These are phyloP conservation scores for Chionoecetes opilio DNA, from an alignment of 1,140 invertebrate species.

Conservation along the genomic window DNA sequence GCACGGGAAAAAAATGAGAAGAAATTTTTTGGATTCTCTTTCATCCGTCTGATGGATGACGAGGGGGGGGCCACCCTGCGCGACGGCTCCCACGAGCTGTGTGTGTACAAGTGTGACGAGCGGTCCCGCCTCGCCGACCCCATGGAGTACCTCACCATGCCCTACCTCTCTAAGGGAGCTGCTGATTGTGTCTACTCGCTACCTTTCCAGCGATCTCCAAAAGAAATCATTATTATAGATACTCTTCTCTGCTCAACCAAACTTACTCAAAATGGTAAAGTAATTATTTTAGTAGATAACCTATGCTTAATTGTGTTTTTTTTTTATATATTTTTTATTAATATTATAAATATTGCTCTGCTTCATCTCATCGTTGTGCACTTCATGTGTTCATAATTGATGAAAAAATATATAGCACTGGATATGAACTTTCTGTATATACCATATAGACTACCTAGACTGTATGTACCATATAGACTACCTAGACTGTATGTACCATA, in stretches of 20 bases:
- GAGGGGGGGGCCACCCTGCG: slow-evolving; percentile 91
- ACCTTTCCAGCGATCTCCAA: slow-evolving; percentile 91
- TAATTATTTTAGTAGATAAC: slow-evolving; percentile 40
- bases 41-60: slow-evolving; percentile 94
- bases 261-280: slow-evolving; percentile 94
- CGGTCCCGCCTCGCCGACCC: slow-evolving; percentile 86
- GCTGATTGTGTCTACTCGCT: slow-evolving; percentile 80
- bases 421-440: no score
- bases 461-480: no score
- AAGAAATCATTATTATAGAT: slow-evolving; percentile 92
- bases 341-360: no score
- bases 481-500: no score
- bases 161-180: slow-evolving; percentile 83
- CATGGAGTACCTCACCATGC: slow-evolving; percentile 77
- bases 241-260: slow-evolving; percentile 97
- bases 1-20: slow-evolving; percentile 95
- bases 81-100: slow-evolving; percentile 94
- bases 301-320: background rate
- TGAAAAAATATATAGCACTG: no score
- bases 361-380: no score
- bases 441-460: no score
- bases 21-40: slow-evolving; percentile 96
- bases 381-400: no score
- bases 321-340: no score
- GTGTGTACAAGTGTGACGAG: slow-evolving; percentile 97